Evolutionary conservation across 1,140 invertebrate genomes (phyloP).

Genomic region (Cryptotermes secundus): DNA sequence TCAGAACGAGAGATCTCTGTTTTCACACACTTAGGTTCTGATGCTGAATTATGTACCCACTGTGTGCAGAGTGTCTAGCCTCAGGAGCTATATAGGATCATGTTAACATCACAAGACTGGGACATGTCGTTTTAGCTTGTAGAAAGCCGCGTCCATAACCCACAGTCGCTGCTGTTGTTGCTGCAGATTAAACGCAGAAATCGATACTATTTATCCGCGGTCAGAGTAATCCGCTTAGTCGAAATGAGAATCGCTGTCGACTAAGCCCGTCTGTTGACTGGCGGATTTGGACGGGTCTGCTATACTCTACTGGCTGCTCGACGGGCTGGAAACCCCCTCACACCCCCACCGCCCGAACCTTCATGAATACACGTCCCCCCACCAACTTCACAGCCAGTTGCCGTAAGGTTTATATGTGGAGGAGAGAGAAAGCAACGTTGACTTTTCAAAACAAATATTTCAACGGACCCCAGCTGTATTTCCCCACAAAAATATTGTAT

Average conservation of each 20-base stretch:
- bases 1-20: neutral
- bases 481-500: neutral
- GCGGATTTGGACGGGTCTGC: neutral
- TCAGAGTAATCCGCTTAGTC: slow-evolving; percentile 25
- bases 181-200: slow-evolving; percentile 22
- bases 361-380: neutral
- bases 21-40: slow-evolving; percentile 13
- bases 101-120: neutral
- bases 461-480: neutral
- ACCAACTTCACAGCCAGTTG: neutral
- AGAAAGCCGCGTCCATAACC: neutral
- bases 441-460: slow-evolving; percentile 20
- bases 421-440: neutral
- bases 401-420: neutral
- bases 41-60: neutral
- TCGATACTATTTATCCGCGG: slow-evolving; percentile 28
- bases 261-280: slow-evolving; percentile 16
- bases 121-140: neutral
- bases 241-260: slow-evolving; percentile 20
- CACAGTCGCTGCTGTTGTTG: neutral
- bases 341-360: neutral
- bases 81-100: neutral
- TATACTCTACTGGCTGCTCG: neutral
- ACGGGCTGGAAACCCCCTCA: neutral
- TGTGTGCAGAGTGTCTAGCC: neutral